A percentile compares a stretch with the other conserved stretches of the same genome.
phyloP scores from a whole-genome alignment of 2,113 vertebrate species.

The Sinocyclocheilus grahami region DNA sequence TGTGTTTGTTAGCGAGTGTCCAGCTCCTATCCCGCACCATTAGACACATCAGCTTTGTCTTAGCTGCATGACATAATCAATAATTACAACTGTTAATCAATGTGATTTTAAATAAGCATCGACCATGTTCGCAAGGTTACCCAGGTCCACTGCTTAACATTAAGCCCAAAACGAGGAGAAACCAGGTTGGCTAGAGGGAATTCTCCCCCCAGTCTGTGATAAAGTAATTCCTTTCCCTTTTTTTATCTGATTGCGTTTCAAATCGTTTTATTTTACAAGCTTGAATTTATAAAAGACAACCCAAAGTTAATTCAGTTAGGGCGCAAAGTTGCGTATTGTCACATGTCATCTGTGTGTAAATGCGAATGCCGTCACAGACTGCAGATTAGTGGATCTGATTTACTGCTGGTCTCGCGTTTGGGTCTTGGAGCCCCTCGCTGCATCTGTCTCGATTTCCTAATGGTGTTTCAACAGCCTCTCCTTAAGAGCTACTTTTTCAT shows the following conservation, averaged over 20 bases:
- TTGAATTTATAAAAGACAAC: not conserved
- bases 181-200: not conserved
- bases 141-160: slow-evolving; percentile 73
- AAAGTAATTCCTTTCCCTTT: not conserved
- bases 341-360: not conserved
- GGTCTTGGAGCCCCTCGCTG: slow-evolving; percentile 66
- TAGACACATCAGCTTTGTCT: slow-evolving; percentile 73
- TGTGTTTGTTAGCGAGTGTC: not conserved
- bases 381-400: slow-evolving; percentile 79
- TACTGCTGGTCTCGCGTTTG: slow-evolving; percentile 67
- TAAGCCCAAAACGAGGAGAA: slow-evolving; percentile 62
- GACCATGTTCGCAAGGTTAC: slow-evolving; percentile 75
- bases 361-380: not conserved
- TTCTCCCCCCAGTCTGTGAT: not conserved
- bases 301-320: not conserved
- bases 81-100: slow-evolving; percentile 85
- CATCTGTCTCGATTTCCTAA: slow-evolving; percentile 84
- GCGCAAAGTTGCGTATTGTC: not conserved
- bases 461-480: slow-evolving; percentile 79
- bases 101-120: slow-evolving; percentile 81
- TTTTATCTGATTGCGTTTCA: slow-evolving; percentile 15
- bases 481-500: slow-evolving; percentile 77
- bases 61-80: slow-evolving; percentile 73
- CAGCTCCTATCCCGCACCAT: slow-evolving; percentile 53
- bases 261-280: not conserved